Base-by-base conservation (phyloP, 2,888 invertebrate species). In the Ashinkailepas kermadecensis region DNA sequence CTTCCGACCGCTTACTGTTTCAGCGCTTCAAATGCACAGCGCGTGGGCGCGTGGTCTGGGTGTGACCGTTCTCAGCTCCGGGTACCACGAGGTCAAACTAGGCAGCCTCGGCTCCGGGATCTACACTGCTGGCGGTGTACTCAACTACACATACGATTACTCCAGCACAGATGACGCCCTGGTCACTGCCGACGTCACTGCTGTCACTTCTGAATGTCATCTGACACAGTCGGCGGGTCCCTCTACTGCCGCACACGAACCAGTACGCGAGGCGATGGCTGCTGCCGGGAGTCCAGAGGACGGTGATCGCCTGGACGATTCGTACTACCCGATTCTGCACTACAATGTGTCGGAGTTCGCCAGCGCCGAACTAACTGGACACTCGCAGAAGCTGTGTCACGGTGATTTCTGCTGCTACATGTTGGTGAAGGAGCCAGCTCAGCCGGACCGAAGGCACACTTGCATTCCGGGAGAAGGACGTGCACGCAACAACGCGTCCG, bases 1-100 rank as follows among this genome's bases (percentile, higher is more conserved):
- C 39, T 39, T 3, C 39, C 39, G 39, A 39, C 39, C 39, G 39
- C 39, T 39, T 39, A 39, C 56, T 21, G 56, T 18, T 18, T 10
- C 56, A 74, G 67, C 62, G 39, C 78, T 81, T 0, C 62, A 81
- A 57, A 67, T 59, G 70, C 81, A 70, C 65, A 62, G 64, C 56
- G 70, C 25, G 13, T 81, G 81, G 79, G 58, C 79, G 58, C 58
- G 57, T 23, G 79, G 79, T 8, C 79, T 58, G 13, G 79, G 79
- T 12, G 79, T 79, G 13, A 79, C 79, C 23, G 58, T 79, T 10
- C 79, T 79, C 23, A 58, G 58, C n/a, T 18, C 79, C 23, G 58
- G 58, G 9, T 12, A 23, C n/a, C 79, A 59, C 58, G 4, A 8
- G 3, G 58, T 13, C 7, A 4, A 15, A 4, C 4, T 0, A 0